Evolutionary conservation across 2,113 vertebrate species (phyloP).

Genomic region (Nasalis larvatus): DNA sequence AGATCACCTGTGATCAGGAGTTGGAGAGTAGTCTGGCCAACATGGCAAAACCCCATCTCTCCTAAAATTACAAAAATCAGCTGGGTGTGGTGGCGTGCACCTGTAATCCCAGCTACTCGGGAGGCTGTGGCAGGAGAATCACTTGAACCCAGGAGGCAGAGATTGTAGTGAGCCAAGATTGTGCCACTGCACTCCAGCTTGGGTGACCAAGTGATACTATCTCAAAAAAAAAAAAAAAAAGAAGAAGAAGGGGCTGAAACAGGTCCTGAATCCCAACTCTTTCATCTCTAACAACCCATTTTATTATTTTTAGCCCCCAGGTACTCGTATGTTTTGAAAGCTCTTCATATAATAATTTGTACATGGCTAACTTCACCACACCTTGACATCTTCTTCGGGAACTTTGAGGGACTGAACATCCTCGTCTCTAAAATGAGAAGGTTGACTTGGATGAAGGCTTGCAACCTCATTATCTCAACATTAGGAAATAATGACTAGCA

Average conservation of each 20-base stretch:
- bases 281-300: not conserved
- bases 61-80: not conserved
- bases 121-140: not conserved
- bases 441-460: not conserved
- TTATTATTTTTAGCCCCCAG: not conserved
- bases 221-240: not conserved
- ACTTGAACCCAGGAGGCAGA: not conserved
- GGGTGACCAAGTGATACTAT: not conserved
- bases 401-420: not conserved
- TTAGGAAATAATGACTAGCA: rapidly evolving
- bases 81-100: not conserved
- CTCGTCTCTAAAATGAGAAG: not conserved
- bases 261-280: no score
- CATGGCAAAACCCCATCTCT: not conserved
- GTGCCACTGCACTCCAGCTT: not conserved
- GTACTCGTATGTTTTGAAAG: not conserved
- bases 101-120: not conserved
- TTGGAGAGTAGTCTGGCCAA: not conserved
- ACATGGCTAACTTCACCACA: not conserved
- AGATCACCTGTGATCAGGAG: not conserved
- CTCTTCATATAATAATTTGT: not conserved
- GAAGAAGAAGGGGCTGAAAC: not conserved
- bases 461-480: not conserved
- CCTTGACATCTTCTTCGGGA: not conserved
- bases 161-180: not conserved